Evolutionary conservation across 2,113 vertebrate genomes (phyloP).

Genomic region (Aramus guarauna): DNA sequence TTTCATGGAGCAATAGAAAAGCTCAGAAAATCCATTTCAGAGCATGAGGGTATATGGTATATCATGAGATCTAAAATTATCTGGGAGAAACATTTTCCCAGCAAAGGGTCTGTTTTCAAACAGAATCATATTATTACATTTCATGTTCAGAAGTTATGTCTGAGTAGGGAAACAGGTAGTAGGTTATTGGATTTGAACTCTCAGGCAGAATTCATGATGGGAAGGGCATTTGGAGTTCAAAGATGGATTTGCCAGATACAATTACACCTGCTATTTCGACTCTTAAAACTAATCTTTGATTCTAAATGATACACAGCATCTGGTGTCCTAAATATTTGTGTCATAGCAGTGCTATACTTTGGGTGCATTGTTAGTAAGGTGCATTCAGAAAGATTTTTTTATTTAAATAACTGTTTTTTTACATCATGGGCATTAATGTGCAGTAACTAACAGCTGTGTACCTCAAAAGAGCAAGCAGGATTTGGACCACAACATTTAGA

Average conservation of each 20-base stretch:
- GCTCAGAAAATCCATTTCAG: background rate
- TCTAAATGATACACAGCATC: background rate
- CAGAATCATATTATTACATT: background rate
- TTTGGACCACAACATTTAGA: conserved; percentile 1
- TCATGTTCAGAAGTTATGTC: background rate
- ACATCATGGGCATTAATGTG: background rate
- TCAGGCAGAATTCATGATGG: background rate
- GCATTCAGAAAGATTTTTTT: background rate
- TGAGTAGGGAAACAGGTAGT: background rate
- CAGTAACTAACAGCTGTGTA: background rate
- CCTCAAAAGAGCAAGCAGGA: background rate
- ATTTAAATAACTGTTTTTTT: background rate
- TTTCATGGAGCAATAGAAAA: background rate
- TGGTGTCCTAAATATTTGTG: background rate
- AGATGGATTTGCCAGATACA: background rate
- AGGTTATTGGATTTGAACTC: conserved; percentile 18
- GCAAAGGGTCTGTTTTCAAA: background rate
- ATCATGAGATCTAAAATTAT: background rate
- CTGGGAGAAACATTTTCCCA: background rate
- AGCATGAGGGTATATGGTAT: background rate
- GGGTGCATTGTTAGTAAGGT: background rate
- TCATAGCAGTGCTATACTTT: background rate
- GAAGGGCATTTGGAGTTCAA: conserved; percentile 1
- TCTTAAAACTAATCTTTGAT: background rate
- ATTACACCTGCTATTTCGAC: background rate